phyloP scores from a whole-genome alignment of 2,888 invertebrate genomes.

The Drosophila recens region DNA sequence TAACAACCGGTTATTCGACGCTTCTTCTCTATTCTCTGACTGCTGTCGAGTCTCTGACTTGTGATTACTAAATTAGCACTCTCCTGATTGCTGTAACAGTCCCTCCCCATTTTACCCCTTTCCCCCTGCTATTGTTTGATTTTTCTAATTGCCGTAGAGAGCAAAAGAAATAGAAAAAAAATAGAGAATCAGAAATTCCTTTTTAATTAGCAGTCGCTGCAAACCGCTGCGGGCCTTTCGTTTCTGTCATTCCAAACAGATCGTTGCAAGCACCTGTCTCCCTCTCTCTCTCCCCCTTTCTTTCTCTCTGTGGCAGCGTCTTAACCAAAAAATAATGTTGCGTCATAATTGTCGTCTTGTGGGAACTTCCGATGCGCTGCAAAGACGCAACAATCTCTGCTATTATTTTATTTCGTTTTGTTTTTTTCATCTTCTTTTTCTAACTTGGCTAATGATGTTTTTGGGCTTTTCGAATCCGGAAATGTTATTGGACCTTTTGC shows the following conservation, averaged over 20 bases:
- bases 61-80: constrained; percentile 77
- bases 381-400: constrained; percentile 33
- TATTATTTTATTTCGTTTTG: constrained; percentile 42
- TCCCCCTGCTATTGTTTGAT: constrained; percentile 26
- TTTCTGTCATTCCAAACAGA: constrained; percentile 44
- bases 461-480: constrained; percentile 74
- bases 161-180: constrained; percentile 30
- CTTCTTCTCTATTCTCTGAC: constrained; percentile 5
- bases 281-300: background rate
- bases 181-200: constrained; percentile 57
- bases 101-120: background rate
- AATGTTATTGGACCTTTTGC: constrained; percentile 41
- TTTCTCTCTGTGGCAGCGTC: constrained; percentile 5
- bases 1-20: constrained; percentile 43
- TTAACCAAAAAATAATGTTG: constrained; percentile 68
- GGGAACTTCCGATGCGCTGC: constrained; percentile 72
- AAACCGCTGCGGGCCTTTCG: constrained; percentile 36
- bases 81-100: constrained; percentile 61
- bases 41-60: constrained; percentile 43
- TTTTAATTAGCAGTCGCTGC: constrained; percentile 66
- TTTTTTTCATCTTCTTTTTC: constrained; percentile 19
- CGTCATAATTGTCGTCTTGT: constrained; percentile 71
- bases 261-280: constrained; percentile 17
- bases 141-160: constrained; percentile 62
- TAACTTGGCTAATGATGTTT: constrained; percentile 64